Conservation (phyloP, 2,113 vertebrate genomes). For the Okapia johnstoni region DNA sequence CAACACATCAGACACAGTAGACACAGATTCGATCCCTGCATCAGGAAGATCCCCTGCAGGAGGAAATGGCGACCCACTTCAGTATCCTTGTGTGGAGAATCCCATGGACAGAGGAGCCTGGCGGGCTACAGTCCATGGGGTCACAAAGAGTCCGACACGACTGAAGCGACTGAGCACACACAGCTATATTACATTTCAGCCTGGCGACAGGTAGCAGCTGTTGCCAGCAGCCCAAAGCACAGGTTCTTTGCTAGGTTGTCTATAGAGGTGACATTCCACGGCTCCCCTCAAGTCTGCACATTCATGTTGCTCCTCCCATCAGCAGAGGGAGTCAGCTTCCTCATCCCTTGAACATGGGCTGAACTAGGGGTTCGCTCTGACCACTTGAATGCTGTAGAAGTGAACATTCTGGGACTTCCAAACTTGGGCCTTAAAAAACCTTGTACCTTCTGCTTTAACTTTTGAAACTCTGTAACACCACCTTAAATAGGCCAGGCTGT, state of each 20-base stretch:
- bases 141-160: neutral
- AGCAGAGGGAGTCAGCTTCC: neutral
- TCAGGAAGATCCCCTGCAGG: neutral
- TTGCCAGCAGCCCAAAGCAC: neutral
- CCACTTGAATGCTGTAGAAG: neutral
- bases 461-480: neutral
- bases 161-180: neutral
- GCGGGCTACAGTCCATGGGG: neutral
- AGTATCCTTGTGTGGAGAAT: neutral
- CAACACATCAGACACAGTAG: neutral
- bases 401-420: neutral
- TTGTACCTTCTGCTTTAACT: conserved; percentile 4
- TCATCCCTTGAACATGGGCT: neutral
- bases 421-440: neutral
- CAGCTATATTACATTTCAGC: neutral
- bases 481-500: neutral
- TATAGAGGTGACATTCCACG: neutral
- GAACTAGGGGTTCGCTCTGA: neutral
- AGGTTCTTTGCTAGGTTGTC: neutral
- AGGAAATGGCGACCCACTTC: neutral
- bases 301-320: neutral
- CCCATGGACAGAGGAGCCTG: neutral
- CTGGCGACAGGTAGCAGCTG: neutral
- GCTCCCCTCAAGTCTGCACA: neutral
- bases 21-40: neutral